Base-by-base conservation (phyloP, 2,113 vertebrate species). In the Chamaetylas fuelleborni region DNA sequence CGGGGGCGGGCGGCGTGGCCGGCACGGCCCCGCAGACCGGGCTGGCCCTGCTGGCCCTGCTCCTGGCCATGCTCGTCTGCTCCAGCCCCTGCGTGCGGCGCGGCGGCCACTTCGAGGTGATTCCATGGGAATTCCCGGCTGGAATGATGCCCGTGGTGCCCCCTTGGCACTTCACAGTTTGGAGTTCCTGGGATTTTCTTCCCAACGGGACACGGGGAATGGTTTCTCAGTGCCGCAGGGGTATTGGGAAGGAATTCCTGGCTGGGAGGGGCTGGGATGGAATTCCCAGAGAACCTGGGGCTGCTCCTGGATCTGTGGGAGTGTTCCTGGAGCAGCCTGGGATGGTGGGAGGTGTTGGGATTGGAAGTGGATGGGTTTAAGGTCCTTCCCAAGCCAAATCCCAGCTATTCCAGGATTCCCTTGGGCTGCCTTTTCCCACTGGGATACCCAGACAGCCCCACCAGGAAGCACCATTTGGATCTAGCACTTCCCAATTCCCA, bases 201-300 rank as follows among this genome's bases (percentile, higher is more conserved):
- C 62, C 43, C 53, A 3, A 2, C 0, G 16, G 51, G 34, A 57
- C 5, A 0, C 18, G 1, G 24, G 45, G 34, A 22, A 28, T 17
- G 18, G 9, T n/a, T n/a, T n/a, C n/a, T 9, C 36, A 36, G 28
- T 1, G 14, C 6, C 10, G 1, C 6, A 1, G 43, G 51, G 61
- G 31, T 18, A 2, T 3, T 8, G 53, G 54, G 58, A 24, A 19
- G n/a, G 48, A 11, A 38, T 76, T n/a, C 34, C 43, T n/a, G n/a
- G n/a, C n/a, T n/a, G n/a, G n/a, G n/a, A n/a, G n/a, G n/a, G n/a
- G n/a, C n/a, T 8, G 53, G 54, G 58, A 24, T 15, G n/a, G 48
- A 11, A 38, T 76, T n/a, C 34, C 43, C 53, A 8, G 53, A 42
- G 62, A 3, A 33, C 45, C 22, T 36, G 31, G 5, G 53, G 25